Percentiles rank a stretch among this genome's conserved stretches.
phyloP scores from a whole-genome alignment of 2,888 invertebrate species.

The Elysia crispata region DNA sequence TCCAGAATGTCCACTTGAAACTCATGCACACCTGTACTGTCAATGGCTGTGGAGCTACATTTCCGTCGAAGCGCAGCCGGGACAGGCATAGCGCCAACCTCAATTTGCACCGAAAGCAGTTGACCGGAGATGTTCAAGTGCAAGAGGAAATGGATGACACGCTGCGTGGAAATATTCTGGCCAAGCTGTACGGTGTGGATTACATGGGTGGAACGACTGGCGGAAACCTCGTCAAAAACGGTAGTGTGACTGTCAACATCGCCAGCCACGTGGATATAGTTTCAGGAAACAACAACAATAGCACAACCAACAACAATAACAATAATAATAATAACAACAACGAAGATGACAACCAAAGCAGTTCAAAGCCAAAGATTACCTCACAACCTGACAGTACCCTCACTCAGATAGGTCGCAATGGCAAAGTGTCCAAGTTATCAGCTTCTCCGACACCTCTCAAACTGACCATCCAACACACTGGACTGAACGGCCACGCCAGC shows the following conservation, averaged over 20 bases:
- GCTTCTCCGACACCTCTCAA: conserved; percentile 20
- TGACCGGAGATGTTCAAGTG: conserved; percentile 76
- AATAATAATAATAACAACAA: conserved; percentile 24
- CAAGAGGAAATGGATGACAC: conserved; percentile 52
- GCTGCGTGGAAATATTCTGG: conserved; percentile 53
- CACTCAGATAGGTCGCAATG: conserved; percentile 16
- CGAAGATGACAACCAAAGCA: neutral
- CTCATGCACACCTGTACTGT: conserved; percentile 96
- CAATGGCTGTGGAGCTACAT: conserved; percentile 95
- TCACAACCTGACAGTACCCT: neutral
- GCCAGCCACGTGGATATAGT: neutral
- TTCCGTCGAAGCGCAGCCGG: conserved; percentile 93
- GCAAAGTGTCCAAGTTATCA: conserved; percentile 24
- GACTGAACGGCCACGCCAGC: conserved; percentile 34
- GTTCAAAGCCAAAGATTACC: neutral
- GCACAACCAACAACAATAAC: conserved; percentile 39
- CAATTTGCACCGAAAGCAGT: conserved; percentile 91
- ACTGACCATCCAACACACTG: conserved; percentile 27
- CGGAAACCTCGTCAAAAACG: neutral
- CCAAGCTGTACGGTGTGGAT: conserved; percentile 53
- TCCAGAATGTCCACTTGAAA: conserved; percentile 96
- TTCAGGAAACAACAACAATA: conserved; percentile 12
- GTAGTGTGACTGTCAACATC: neutral
- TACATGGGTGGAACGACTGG: conserved; percentile 29
- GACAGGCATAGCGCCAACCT: conserved; percentile 95